Percentiles rank a stretch among this genome's conserved stretches.
Evolutionary conservation across 2,888 invertebrate species (phyloP).

Genomic region (Neuroscelio doddi): DNA sequence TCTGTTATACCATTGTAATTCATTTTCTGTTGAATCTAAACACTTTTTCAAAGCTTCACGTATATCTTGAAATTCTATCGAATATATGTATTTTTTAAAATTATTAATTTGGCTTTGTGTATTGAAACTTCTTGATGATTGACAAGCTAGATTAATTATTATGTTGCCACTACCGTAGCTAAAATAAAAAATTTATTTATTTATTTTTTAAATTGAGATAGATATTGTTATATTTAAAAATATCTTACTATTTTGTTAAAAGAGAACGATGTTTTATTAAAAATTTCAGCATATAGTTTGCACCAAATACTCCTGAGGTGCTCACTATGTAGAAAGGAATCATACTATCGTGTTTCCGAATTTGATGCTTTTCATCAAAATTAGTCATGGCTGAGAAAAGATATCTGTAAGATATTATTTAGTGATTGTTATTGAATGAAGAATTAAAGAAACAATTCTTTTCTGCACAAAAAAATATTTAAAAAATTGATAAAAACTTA

Average conservation of each 20-base stretch:
- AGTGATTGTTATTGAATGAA: too few species aligned
- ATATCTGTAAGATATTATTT: too few species aligned
- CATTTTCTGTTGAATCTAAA: conserved; percentile 44
- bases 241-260: conserved; percentile 25
- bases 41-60: conserved; percentile 11
- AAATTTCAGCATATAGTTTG: conserved; percentile 21
- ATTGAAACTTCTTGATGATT: conserved; percentile 26
- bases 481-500: too few species aligned
- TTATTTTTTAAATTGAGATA: too few species aligned
- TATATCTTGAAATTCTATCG: conserved; percentile 12
- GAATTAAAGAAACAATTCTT: too few species aligned
- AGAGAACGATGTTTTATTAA: conserved; percentile 19
- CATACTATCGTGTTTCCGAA: conserved; percentile 30
- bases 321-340: conserved; percentile 11
- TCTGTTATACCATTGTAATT: conserved; percentile 55
- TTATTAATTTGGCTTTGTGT: conserved; percentile 22
- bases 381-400: too few species aligned
- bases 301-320: conserved; percentile 11
- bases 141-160: conserved; percentile 3
- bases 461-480: too few species aligned
- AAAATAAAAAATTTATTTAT: conserved; percentile 1
- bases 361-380: conserved; percentile 37
- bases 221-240: not conserved
- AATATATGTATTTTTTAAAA: conserved; percentile 26
- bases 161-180: conserved; percentile 17